Conservation (phyloP, 2,888 invertebrate species). For the Ennomos erosarius region DNA sequence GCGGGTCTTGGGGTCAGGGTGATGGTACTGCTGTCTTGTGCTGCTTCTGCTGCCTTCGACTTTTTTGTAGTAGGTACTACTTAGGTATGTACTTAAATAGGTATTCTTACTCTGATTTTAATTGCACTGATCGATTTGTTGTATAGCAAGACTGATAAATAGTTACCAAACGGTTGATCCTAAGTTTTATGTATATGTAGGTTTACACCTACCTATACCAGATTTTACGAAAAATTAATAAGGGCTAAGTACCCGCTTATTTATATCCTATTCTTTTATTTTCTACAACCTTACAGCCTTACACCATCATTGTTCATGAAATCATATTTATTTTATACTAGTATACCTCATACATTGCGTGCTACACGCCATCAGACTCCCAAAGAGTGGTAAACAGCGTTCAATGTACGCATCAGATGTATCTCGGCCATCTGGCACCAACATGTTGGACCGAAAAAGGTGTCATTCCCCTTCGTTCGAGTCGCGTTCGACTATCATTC, state of each 20-base stretch:
- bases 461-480: constrained; percentile 62
- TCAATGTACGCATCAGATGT: constrained; percentile 45
- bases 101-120: no score
- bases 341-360: constrained; percentile 40
- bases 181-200: no score
- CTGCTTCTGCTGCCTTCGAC: constrained; percentile 5
- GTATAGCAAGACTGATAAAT: no score
- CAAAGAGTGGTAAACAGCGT: constrained; percentile 13
- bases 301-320: neutral
- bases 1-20: constrained; percentile 66
- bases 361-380: constrained; percentile 3
- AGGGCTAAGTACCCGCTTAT: no score
- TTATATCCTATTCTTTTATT: no score
- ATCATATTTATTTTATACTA: constrained; percentile 8
- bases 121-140: no score
- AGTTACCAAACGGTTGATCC: no score
- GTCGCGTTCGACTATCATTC: constrained; percentile 55
- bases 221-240: no score
- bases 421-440: constrained; percentile 57
- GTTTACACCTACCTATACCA: no score
- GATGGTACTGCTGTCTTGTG: constrained; percentile 45
- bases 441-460: constrained; percentile 58
- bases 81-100: no score
- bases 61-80: neutral
- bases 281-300: constrained; percentile 8